A percentile compares a stretch with the other conserved stretches of the same genome.
phyloP scores from a whole-genome alignment of 2,797 vertebrate genomes.

The Gymnodraco acuticeps region DNA sequence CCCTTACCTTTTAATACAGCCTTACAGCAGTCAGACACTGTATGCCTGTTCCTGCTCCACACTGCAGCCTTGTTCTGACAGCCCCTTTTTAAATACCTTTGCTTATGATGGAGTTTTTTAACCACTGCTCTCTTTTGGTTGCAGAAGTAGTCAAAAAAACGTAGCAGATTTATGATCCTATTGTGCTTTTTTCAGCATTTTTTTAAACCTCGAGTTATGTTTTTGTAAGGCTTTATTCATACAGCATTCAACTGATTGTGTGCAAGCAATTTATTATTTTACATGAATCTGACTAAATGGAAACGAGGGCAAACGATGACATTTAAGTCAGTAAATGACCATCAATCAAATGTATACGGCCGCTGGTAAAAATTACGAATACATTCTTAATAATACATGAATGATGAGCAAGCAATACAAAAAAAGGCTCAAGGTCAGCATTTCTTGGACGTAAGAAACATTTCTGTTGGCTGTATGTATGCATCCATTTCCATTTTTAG shows the following conservation, averaged over 20 bases:
- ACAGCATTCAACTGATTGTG: neutral
- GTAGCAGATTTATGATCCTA: neutral
- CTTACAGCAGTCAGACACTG: constrained; percentile 66
- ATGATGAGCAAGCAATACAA: neutral
- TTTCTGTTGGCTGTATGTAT: neutral
- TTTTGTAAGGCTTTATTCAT: constrained; percentile 1
- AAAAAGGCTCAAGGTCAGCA: neutral
- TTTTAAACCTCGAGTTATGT: neutral
- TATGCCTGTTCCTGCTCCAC: constrained; percentile 70
- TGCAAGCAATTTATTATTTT: neutral
- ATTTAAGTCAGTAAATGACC: neutral
- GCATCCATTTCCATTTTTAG: neutral
- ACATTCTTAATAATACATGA: neutral
- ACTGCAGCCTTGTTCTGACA: constrained; percentile 78
- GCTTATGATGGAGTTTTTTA: constrained; percentile 45
- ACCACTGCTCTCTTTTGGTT: neutral
- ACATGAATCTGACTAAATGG: neutral
- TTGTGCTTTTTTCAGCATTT: neutral
- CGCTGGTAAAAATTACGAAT: neutral
- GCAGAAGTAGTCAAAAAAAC: constrained; percentile 22
- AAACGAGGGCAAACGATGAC: neutral
- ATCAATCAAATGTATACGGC: neutral
- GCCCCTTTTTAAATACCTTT: constrained; percentile 42
- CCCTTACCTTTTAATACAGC: constrained; percentile 41
- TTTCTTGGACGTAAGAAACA: neutral